Conservation (phyloP, 1,140 invertebrate genomes). For the Drosophila watanabei region DNA sequence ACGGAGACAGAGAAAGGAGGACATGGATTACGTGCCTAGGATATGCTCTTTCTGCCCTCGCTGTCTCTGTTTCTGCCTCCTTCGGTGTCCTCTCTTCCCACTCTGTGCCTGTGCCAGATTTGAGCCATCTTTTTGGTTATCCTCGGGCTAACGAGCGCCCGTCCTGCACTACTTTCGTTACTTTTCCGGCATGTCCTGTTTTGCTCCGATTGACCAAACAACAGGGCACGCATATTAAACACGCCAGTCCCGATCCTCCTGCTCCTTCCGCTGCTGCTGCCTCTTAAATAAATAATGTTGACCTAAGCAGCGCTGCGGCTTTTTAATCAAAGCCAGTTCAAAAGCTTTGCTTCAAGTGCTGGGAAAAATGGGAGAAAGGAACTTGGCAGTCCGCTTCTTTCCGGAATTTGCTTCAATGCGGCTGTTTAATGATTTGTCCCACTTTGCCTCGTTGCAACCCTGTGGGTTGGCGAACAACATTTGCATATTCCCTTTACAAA, state of each 20-base stretch:
- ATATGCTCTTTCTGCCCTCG: slow-evolving; percentile 32
- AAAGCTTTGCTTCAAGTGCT: slow-evolving; percentile 35
- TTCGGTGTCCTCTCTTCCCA: slow-evolving; percentile 7
- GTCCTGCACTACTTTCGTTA: slow-evolving; percentile 52
- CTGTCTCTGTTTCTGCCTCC: slow-evolving; percentile 7
- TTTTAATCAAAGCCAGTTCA: slow-evolving; percentile 58
- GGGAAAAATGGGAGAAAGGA: slow-evolving; percentile 36
- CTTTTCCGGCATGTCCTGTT: slow-evolving; percentile 54
- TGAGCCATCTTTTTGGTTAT: slow-evolving; percentile 45
- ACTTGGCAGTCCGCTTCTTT: slow-evolving; percentile 15
- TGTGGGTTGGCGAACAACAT: slow-evolving; percentile 11
- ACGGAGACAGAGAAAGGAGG: slow-evolving; percentile 44
- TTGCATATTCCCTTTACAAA: slow-evolving; percentile 30
- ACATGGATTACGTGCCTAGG: slow-evolving; percentile 68
- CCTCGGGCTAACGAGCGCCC: slow-evolving; percentile 61
- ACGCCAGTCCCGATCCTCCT: slow-evolving; percentile 10
- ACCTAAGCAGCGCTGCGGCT: slow-evolving; percentile 67
- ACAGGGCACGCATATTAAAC: slow-evolving; percentile 76
- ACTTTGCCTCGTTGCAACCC: slow-evolving; percentile 36
- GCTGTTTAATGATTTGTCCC: slow-evolving; percentile 61
- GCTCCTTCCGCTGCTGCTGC: neutral
- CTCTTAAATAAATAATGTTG: slow-evolving; percentile 78
- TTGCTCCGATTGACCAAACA: slow-evolving; percentile 80
- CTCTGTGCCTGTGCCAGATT: slow-evolving; percentile 53
- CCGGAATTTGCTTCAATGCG: slow-evolving; percentile 27